Base-by-base conservation (phyloP, 2,113 vertebrate genomes). In the Coregonus clupeaformis region DNA sequence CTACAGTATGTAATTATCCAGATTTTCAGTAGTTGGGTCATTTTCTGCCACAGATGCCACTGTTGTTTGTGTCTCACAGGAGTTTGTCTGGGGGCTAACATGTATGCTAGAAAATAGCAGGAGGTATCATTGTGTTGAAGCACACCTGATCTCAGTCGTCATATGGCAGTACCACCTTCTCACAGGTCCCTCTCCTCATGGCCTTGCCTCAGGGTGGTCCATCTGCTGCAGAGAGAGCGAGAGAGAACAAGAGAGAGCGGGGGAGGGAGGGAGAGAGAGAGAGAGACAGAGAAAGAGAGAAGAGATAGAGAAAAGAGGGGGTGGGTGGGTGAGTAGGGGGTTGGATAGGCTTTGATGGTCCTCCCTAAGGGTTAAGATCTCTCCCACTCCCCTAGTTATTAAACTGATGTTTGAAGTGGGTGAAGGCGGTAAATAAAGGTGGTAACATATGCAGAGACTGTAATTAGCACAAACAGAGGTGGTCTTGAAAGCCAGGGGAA, bases 11-110 rank as follows among this genome's bases (percentile, higher is more conserved):
- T 85, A 84, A 81, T 88, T 89, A 88, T 81, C 80, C 85, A 82
- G 89, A 89, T 88, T 91, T 83, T 42, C 36, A 42, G 36, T 42
- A 42, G 36, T 42, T 80, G 87, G 85, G 88, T 89, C 88, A 88
- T 86, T 91, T 89, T 87, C 89, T 89, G 88, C 81, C 90, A 90
- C 87, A 90, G 90, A 90, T 90, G 89, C 88, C 89, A 69, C 77
- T 74, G 83, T 88, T 9, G n/a, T 67, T 67, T 86, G 87, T 80
- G 87, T 90, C 82, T 80, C 68, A 3, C 18, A 42, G 18, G 65
- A 75, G 16, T 84, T 87, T 87, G 84, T 86, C 86, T 88, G n/a
- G 77, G 80, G 90, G 90, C 87, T 49, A 76, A 73, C 68, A 59
- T 30, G 78, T 18, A 55, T 69, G 73, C 85, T 84, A 85, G 84